These are phyloP conservation scores for Sceloporus undulatus DNA, from an alignment of 2,113 vertebrate genomes.

Conservation along the genomic window DNA sequence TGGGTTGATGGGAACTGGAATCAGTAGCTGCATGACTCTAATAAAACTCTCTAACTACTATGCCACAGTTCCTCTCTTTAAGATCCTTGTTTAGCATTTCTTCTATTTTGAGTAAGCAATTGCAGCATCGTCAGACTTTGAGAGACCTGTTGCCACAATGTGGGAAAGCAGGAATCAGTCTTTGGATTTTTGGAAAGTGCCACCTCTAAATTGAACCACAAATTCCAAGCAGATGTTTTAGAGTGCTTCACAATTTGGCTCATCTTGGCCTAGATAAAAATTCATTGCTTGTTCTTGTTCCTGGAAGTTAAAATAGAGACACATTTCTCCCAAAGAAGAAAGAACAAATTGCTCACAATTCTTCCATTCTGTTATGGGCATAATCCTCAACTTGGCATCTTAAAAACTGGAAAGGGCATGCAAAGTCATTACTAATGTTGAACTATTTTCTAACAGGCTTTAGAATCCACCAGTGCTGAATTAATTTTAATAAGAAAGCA, in stretches of 20 bases:
- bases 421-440: not conserved
- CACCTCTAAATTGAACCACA: not conserved
- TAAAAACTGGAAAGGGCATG: not conserved
- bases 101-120: not conserved
- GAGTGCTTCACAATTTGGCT: not conserved
- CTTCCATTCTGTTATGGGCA: not conserved
- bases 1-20: not conserved
- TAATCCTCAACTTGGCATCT: constrained; percentile 1
- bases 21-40: not conserved
- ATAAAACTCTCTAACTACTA: not conserved
- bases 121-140: not conserved
- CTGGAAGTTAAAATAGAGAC: not conserved
- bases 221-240: not conserved
- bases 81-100: not conserved
- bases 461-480: not conserved
- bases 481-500: constrained; percentile 4
- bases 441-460: constrained; percentile 14
- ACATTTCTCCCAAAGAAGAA: constrained; percentile 17
- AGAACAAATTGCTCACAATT: not conserved
- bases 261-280: not conserved
- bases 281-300: not conserved
- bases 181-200: not conserved
- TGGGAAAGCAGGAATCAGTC: not conserved
- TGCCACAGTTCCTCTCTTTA: not conserved
- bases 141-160: not conserved